A percentile compares a stretch with the other conserved stretches of the same genome.
Conservation (phyloP, 2,113 vertebrate genomes). For the Illadopsis cleaveri region DNA sequence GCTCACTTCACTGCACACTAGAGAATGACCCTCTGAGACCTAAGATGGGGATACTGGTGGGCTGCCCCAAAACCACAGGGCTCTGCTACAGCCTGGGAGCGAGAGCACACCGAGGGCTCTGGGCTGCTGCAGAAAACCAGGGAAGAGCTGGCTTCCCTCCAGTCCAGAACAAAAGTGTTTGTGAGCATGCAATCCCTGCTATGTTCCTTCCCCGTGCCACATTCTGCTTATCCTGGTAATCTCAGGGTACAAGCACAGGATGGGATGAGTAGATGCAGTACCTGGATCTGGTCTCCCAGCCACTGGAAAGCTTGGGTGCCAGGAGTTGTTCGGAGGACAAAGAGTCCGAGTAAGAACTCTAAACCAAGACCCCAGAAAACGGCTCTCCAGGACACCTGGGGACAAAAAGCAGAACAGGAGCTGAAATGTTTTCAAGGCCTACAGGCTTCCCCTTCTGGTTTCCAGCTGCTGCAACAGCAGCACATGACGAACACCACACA, state of each 20-base stretch:
- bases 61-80: not conserved
- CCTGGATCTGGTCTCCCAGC: slow-evolving; percentile 91
- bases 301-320: slow-evolving; percentile 85
- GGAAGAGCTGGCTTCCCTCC: not conserved
- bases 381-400: slow-evolving; percentile 85
- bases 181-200: not conserved
- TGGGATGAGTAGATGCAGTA: slow-evolving; percentile 51
- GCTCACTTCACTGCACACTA: not conserved
- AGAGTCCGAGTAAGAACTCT: slow-evolving; percentile 87
- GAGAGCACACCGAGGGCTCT: accelerated
- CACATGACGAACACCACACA: not conserved
- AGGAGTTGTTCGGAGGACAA: slow-evolving; percentile 88
- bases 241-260: not conserved
- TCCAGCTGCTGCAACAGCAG: not conserved
- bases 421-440: not conserved
- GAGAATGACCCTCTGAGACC: not conserved
- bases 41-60: not conserved
- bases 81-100: not conserved
- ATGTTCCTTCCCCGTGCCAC: not conserved
- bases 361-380: slow-evolving; percentile 90
- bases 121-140: not conserved
- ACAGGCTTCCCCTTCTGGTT: not conserved
- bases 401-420: not conserved
- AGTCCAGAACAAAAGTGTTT: not conserved
- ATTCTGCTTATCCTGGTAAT: not conserved